Evolutionary conservation across 2,113 vertebrate genomes (phyloP).

Genomic region (Ophthalmotilapia sp.): DNA sequence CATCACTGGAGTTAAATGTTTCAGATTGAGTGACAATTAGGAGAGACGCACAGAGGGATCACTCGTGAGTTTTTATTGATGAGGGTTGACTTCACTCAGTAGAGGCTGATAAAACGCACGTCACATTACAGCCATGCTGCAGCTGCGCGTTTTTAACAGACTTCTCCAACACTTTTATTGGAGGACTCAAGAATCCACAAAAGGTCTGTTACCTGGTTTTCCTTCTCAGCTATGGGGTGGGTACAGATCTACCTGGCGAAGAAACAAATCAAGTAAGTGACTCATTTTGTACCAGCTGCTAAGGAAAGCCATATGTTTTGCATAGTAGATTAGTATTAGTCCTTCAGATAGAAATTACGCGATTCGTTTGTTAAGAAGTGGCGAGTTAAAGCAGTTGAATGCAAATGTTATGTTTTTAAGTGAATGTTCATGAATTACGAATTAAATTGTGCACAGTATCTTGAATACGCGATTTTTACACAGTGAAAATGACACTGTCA

Average conservation of each 20-base stretch:
- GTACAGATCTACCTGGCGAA: not conserved
- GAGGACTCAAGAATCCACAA: not conserved
- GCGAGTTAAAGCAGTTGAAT: not conserved
- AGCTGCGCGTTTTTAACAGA: not conserved
- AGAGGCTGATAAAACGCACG: not conserved
- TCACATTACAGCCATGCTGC: conserved; percentile 19
- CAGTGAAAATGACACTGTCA: not conserved
- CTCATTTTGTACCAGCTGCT: not conserved
- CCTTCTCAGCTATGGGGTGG: not conserved
- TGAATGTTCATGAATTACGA: not conserved
- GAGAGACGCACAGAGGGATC: not conserved
- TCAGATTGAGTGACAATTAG: not conserved
- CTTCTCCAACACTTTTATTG: not conserved
- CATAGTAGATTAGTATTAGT: not conserved
- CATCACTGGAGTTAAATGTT: conserved; percentile 35
- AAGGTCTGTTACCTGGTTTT: not conserved
- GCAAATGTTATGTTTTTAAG: not conserved
- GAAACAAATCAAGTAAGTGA: conserved; percentile 35
- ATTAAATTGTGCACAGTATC: not conserved
- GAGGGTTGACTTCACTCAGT: not conserved
- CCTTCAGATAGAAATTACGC: not conserved
- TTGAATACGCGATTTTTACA: not conserved
- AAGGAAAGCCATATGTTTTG: not conserved
- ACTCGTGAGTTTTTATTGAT: conserved; percentile 39
- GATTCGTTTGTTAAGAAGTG: not conserved